Conservation (phyloP, 2,888 invertebrate genomes). For the Pristionchus entomophagus region DNA sequence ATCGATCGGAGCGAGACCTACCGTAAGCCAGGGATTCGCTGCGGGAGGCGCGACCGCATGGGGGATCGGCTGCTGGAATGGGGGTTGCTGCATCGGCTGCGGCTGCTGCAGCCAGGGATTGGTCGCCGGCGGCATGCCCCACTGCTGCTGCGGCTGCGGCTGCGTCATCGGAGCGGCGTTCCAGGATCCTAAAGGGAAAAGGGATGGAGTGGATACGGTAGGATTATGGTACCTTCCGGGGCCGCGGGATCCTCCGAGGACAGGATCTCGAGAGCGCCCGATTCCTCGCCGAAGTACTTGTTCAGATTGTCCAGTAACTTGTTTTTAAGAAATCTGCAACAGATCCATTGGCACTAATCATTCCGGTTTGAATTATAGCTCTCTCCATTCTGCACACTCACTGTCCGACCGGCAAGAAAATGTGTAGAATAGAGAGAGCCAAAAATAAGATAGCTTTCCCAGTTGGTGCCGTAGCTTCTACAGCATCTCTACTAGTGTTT, state of each 20-base stretch:
- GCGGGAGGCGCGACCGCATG: neutral
- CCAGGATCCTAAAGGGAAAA: slow-evolving; percentile 2
- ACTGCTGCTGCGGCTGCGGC: slow-evolving; percentile 34
- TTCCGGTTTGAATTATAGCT: neutral
- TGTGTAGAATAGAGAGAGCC: too few species aligned
- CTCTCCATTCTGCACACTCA: too few species aligned
- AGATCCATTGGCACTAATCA: too few species aligned
- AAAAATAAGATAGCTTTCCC: too few species aligned
- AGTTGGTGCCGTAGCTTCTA: too few species aligned
- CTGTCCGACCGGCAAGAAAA: too few species aligned
- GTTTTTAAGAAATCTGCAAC: slow-evolving; percentile 43
- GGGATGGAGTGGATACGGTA: neutral
- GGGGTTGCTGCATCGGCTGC: neutral
- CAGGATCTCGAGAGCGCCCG: slow-evolving; percentile 53
- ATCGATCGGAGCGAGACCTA: neutral
- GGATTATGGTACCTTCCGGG: neutral
- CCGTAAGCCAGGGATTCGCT: slow-evolving; percentile 35
- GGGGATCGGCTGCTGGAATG: neutral
- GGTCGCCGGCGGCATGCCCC: neutral
- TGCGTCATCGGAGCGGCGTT: neutral
- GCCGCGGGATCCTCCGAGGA: slow-evolving; percentile 30
- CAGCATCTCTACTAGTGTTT: too few species aligned
- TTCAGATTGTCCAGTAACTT: slow-evolving; percentile 56
- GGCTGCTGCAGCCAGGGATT: slow-evolving; percentile 9
- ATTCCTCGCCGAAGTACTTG: slow-evolving; percentile 53